Percentiles rank a stretch among this genome's conserved stretches.
Evolutionary conservation across 2,113 vertebrate species (phyloP).

Genomic region (Zosterops hypoxanthus): DNA sequence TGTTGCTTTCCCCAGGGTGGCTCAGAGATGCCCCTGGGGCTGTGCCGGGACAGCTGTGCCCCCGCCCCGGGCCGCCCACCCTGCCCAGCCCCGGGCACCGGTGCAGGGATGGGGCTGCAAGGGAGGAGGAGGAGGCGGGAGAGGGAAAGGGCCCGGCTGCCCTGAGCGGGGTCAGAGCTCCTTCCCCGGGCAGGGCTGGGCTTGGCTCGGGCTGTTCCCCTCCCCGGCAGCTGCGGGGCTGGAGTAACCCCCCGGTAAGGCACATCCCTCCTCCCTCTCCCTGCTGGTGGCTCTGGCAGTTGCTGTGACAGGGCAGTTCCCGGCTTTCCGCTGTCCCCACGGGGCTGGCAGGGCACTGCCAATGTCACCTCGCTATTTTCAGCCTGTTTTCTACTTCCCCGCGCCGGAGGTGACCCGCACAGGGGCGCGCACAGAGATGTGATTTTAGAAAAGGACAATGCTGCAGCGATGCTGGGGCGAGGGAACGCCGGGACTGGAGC

Average conservation of each 20-base stretch:
- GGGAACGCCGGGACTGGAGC: neutral
- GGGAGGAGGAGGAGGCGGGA: neutral
- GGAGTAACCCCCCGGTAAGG: neutral
- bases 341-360: neutral
- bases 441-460: neutral
- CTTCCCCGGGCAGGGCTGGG: neutral
- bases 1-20: fast-evolving
- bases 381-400: neutral
- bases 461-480: neutral
- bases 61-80: fast-evolving
- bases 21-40: neutral
- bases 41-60: neutral
- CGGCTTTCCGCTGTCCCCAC: neutral
- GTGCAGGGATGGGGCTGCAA: fast-evolving
- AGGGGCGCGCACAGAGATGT: neutral
- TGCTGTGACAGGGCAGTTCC: neutral
- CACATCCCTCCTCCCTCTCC: neutral
- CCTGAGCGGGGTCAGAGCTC: fast-evolving
- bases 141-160: neutral
- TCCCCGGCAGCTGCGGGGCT: fast-evolving
- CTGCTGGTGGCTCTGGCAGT: neutral
- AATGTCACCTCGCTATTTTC: constrained; percentile 13
- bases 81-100: fast-evolving
- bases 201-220: fast-evolving
- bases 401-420: neutral